Conservation (phyloP, 2,113 vertebrate species). For the Vulpes ferrilata region DNA sequence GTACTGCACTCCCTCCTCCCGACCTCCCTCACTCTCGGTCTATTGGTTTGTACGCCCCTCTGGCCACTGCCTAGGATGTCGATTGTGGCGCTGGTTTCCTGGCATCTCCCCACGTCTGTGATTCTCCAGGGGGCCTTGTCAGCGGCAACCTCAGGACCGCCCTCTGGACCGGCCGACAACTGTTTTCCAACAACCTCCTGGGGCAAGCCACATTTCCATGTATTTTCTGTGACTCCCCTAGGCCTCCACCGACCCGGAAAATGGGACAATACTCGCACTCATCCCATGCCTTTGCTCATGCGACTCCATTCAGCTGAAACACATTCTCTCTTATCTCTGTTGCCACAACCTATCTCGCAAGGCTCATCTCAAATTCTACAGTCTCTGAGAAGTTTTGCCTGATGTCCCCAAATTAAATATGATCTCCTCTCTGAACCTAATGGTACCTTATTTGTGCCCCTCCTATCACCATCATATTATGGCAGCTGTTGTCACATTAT, state of each 20-base stretch:
- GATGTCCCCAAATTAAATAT: not conserved
- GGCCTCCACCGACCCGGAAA: not conserved
- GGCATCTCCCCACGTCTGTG: not conserved
- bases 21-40: not conserved
- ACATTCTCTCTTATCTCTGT: not conserved
- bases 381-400: not conserved
- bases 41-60: not conserved
- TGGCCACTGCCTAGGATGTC: too few relatives aligned
- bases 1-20: not conserved
- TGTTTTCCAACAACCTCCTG: not conserved
- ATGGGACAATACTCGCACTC: not conserved
- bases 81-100: not conserved
- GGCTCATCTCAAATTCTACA: not conserved
- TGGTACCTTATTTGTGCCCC: not conserved
- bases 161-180: not conserved
- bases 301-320: not conserved
- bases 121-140: not conserved
- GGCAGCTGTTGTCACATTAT: not conserved
- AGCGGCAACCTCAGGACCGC: not conserved
- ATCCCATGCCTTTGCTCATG: not conserved
- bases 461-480: not conserved
- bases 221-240: not conserved
- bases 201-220: not conserved
- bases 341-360: slow-evolving; percentile 1
- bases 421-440: not conserved